Evolutionary conservation across 2,888 invertebrate species (phyloP), one percentile per base, ranked within the genome.

Genomic region (Margaritifera margaritifera): DNA sequence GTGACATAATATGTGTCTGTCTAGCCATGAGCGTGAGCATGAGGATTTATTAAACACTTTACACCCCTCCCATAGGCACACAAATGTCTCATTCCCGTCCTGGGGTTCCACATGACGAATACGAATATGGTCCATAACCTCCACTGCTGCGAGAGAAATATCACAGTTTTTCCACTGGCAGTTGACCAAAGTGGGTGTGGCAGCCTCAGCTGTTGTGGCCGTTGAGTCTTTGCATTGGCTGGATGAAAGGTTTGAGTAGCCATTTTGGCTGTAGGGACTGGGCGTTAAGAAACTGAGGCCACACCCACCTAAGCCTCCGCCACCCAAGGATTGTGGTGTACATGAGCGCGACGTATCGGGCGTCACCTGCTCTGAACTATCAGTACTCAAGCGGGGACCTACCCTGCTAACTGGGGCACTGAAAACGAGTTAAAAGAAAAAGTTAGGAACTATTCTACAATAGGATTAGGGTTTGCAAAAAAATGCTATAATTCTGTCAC

Each of bases 21-120:
- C 96, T 79, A 98, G 91, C 98, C 98, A 98, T 68, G 96, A 94
- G 67, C 95, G 92, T 8, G 97, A 97, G 88, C 96, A 96, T 15
- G 97, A 97, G 53, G 94, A 94, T 88, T 95, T 94, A 79, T 96
- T 95, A 88, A 95, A 96, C 57, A 98, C 98, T 90, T 98, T 98
- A 91, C 98, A 98, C 64, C 95, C 95, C 83, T 94, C 92, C 98
- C 98, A 98, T 67, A 96, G 92, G 89, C 98, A 98, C 63, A 95
- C 94, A 90, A 95, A 97, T 86, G 94, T 95, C 88, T 95, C 94
- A 78, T 93, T 93, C 69, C 84, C 86, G 24, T 93, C 94, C 92
- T 97, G 97, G n/a, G 81, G 74, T 64, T 86, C 85, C 58, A 89
- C 88, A 74, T 89, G 89, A 53, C 75, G 74, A 62, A 79, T 75